A percentile compares a stretch with the other conserved stretches of the same genome.
Conservation (phyloP, 1,140 invertebrate species). For the Phenacoccus solenopsis region DNA sequence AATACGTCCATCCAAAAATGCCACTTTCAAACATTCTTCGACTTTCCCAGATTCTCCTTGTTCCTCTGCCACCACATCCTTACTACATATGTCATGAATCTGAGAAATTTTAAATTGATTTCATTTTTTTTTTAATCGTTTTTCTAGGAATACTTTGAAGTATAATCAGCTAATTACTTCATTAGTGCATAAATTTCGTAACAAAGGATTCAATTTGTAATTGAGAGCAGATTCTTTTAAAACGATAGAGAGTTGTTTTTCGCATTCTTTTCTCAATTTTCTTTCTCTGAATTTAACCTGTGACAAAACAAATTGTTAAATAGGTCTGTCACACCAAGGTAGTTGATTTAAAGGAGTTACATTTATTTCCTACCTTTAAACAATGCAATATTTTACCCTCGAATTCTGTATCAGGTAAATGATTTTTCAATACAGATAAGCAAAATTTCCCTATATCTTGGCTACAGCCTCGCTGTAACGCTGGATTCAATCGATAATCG, state of each 20-base stretch:
- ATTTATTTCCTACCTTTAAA: slow-evolving; percentile 31
- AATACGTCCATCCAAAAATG: slow-evolving; percentile 54
- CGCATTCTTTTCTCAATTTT: slow-evolving; percentile 58
- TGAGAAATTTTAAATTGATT: slow-evolving; percentile 24
- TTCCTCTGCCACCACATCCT: slow-evolving; percentile 39
- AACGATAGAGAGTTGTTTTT: slow-evolving; percentile 64
- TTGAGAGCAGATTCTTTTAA: slow-evolving; percentile 76
- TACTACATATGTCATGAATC: slow-evolving; percentile 37
- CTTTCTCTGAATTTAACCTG: slow-evolving; percentile 59
- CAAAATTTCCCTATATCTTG: slow-evolving; percentile 63
- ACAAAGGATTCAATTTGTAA: slow-evolving; percentile 69
- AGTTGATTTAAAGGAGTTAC: neutral
- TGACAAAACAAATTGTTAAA: slow-evolving; percentile 16
- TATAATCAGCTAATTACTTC: slow-evolving; percentile 35
- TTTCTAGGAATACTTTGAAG: too few species aligned
- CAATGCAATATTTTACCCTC: slow-evolving; percentile 42
- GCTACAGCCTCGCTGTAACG: slow-evolving; percentile 62
- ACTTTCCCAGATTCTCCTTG: slow-evolving; percentile 46
- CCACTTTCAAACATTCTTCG: slow-evolving; percentile 81
- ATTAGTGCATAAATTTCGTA: slow-evolving; percentile 55
- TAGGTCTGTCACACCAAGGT: neutral
- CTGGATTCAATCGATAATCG: slow-evolving; percentile 85
- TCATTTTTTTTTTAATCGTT: neutral
- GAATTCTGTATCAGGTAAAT: slow-evolving; percentile 41
- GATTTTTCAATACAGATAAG: slow-evolving; percentile 33